A percentile compares a stretch with the other conserved stretches of the same genome.
Evolutionary conservation across 2,113 vertebrate genomes (phyloP).

Genomic region (Rhabdomys dilectus): DNA sequence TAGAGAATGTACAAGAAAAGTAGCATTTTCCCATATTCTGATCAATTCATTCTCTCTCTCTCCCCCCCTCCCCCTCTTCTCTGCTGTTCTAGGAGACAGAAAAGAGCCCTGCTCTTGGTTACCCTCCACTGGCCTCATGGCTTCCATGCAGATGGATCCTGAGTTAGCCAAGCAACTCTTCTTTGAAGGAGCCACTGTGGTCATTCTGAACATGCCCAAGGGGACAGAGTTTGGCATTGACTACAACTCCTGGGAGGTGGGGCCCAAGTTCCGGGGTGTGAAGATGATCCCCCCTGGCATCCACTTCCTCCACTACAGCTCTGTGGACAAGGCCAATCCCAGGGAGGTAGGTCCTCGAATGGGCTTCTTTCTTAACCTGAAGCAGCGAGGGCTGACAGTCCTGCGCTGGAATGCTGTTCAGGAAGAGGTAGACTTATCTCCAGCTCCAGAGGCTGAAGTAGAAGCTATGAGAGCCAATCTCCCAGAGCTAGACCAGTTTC

Average conservation of each 20-base stretch:
- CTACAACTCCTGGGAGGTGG: slow-evolving; percentile 94
- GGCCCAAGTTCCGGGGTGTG: slow-evolving; percentile 94
- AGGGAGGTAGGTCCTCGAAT: slow-evolving; percentile 92
- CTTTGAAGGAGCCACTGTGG: slow-evolving; percentile 94
- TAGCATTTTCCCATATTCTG: background rate
- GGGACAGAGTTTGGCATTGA: slow-evolving; percentile 97
- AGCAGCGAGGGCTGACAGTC: slow-evolving; percentile 89
- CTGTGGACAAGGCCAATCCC: slow-evolving; percentile 85
- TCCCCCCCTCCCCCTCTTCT: background rate
- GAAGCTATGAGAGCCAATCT: slow-evolving; percentile 89
- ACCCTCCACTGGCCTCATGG: slow-evolving; percentile 37
- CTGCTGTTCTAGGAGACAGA: slow-evolving; percentile 7
- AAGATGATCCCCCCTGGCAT: slow-evolving; percentile 98
- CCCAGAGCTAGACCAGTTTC: slow-evolving; percentile 91
- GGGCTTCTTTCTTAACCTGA: slow-evolving; percentile 92
- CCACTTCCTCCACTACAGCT: slow-evolving; percentile 95
- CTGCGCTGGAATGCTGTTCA: slow-evolving; percentile 90
- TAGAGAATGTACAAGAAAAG: slow-evolving; percentile 18
- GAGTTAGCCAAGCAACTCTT: slow-evolving; percentile 93
- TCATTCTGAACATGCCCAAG: slow-evolving; percentile 92
- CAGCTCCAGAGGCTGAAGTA: slow-evolving; percentile 88
- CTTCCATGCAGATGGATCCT: slow-evolving; percentile 88
- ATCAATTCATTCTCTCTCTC: slow-evolving; percentile 19
- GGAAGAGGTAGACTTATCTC: slow-evolving; percentile 91
- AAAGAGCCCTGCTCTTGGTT: background rate